Conservation (phyloP, 2,888 invertebrate genomes). For the Fissipunctia ypsillon region DNA sequence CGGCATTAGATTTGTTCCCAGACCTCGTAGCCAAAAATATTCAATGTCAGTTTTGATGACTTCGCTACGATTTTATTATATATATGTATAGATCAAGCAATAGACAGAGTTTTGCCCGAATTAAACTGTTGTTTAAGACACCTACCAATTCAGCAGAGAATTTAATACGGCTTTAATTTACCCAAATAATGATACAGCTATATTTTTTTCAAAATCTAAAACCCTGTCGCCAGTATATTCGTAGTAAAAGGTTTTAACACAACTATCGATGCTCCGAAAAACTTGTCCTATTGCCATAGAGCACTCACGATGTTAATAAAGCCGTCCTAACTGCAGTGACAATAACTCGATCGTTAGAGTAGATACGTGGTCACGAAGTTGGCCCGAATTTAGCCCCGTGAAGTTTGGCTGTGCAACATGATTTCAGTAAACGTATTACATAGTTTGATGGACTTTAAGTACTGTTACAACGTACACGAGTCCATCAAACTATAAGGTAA, state of each 20-base stretch:
- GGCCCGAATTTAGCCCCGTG: background rate
- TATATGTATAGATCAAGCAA: no score
- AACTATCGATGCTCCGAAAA: background rate
- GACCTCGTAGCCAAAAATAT: no score
- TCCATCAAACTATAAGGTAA: no score
- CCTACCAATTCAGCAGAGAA: background rate
- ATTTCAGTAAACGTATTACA: conserved; percentile 31
- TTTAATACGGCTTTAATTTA: background rate
- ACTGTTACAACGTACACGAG: background rate
- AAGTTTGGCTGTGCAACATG: conserved; percentile 28
- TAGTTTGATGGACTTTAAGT: conserved; percentile 25
- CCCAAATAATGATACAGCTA: background rate
- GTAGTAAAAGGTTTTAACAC: no score
- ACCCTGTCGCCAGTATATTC: background rate
- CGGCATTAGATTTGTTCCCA: no score
- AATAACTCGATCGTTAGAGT: background rate
- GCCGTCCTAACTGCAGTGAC: background rate
- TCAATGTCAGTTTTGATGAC: no score
- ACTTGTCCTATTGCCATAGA: no score
- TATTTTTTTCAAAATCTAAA: background rate
- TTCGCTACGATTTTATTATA: no score
- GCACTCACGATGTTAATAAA: background rate
- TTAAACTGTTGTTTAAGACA: background rate
- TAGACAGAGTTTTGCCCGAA: no score
- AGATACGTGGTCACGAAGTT: conserved; percentile 21